Conservation (phyloP, 2,797 vertebrate genomes). For the Salmo trutta region DNA sequence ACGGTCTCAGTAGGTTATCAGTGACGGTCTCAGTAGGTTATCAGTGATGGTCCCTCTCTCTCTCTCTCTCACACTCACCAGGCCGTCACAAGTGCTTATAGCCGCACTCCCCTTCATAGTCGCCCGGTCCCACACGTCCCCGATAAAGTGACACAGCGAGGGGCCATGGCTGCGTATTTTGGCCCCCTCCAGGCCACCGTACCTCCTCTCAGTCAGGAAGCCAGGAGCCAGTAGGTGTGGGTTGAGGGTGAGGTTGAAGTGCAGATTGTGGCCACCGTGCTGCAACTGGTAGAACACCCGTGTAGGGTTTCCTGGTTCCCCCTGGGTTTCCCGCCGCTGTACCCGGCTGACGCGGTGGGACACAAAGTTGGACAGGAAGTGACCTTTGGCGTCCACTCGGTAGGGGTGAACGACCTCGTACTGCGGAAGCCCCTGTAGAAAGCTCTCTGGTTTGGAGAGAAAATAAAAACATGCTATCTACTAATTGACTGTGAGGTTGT, state of each 20-base stretch:
- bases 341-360: conserved; percentile 77
- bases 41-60: too few species aligned
- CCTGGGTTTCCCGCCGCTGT: conserved; percentile 76
- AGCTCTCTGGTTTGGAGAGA: conserved; percentile 46
- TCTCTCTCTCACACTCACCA: conserved; percentile 81
- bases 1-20: too few species aligned
- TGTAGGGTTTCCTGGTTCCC: conserved; percentile 24
- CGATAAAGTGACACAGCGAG: conserved; percentile 84
- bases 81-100: conserved; percentile 89
- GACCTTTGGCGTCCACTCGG: conserved; percentile 84
- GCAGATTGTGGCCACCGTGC: conserved; percentile 76
- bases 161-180: conserved; percentile 55
- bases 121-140: conserved; percentile 79
- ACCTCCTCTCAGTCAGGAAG: conserved; percentile 85
- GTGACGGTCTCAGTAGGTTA: too few species aligned
- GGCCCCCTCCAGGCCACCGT: conserved; percentile 73
- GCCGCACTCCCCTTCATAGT: conserved; percentile 78
- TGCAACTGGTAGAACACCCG: conserved; percentile 83
- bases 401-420: conserved; percentile 88
- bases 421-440: conserved; percentile 53
- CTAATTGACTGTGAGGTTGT: conserved; percentile 26
- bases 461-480: conserved; percentile 14
- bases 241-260: conserved; percentile 91
- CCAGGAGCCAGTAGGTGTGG: conserved; percentile 82
- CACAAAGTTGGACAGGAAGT: conserved; percentile 88